phyloP scores from a whole-genome alignment of 1,140 invertebrate species.

The Atta cephalotes region DNA sequence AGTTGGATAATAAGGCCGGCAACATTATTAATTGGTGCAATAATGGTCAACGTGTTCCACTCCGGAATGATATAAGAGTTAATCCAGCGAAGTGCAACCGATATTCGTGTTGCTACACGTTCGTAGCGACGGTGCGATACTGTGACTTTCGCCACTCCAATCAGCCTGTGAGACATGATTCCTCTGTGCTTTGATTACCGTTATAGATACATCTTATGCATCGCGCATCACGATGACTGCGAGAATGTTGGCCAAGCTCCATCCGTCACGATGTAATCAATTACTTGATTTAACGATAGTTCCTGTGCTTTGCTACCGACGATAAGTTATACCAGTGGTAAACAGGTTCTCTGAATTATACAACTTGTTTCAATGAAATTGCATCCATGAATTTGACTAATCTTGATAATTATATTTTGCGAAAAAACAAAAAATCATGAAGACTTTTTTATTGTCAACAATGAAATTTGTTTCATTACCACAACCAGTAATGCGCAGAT shows the following conservation, averaged over 20 bases:
- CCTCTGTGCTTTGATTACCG: slow-evolving; percentile 5
- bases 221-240: not conserved
- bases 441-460: no score
- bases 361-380: not conserved
- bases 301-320: not conserved
- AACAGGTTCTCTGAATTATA: not conserved
- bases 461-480: no score
- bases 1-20: slow-evolving; percentile 25
- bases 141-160: slow-evolving; percentile 31
- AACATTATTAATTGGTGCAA: slow-evolving; percentile 69
- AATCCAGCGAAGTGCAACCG: slow-evolving; percentile 73
- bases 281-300: slow-evolving; percentile 8
- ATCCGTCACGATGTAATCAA: slow-evolving; percentile 34
- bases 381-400: not conserved
- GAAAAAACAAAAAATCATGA: not conserved
- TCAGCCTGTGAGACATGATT: slow-evolving; percentile 9
- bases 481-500: no score
- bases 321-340: not conserved
- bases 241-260: not conserved
- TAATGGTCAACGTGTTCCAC: slow-evolving; percentile 25
- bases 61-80: slow-evolving; percentile 74
- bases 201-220: slow-evolving; percentile 28
- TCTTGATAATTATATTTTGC: not conserved
- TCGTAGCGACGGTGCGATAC: slow-evolving; percentile 23
- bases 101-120: slow-evolving; percentile 56